Percentiles rank a stretch among this genome's conserved stretches.
phyloP scores from a whole-genome alignment of 23 tunicate genomes.

The Phallusia fumigata region DNA sequence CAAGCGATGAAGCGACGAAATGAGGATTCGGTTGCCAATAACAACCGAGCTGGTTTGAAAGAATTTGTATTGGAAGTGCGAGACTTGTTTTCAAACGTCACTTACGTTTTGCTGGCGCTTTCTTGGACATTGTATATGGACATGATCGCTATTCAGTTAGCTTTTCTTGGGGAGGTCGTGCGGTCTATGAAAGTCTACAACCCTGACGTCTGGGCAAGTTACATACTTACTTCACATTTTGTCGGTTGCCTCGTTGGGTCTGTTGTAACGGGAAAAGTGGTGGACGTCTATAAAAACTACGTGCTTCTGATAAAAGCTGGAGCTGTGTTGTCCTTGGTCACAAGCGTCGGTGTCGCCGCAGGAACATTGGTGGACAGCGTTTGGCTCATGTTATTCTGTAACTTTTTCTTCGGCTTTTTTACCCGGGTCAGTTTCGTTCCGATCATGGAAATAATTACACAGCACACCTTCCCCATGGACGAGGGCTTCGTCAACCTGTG shows the following conservation, averaged over 20 bases:
- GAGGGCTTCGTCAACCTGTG: not conserved
- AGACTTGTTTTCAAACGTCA: not conserved
- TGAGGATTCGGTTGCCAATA: not conserved
- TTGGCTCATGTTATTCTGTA: not conserved
- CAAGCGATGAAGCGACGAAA: not conserved
- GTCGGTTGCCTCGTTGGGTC: not conserved
- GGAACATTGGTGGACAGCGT: not conserved
- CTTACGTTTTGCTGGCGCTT: not conserved
- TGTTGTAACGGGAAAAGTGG: not conserved
- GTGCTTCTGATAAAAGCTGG: not conserved
- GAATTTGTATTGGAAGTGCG: not conserved
- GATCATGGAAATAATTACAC: not conserved
- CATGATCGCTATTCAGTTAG: not conserved
- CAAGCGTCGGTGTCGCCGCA: not conserved
- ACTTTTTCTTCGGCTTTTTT: not conserved
- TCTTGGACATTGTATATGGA: not conserved
- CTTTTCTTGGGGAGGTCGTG: not conserved
- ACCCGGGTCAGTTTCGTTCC: not conserved
- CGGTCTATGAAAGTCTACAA: not conserved
- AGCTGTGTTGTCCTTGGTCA: not conserved
- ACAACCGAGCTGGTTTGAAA: not conserved
- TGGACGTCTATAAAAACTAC: not conserved
- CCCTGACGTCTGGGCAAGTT: not conserved
- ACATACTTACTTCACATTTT: not conserved
- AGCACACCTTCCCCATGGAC: not conserved